phyloP scores from a whole-genome alignment of 2,888 invertebrate genomes.

The Aphodius sticticus region DNA sequence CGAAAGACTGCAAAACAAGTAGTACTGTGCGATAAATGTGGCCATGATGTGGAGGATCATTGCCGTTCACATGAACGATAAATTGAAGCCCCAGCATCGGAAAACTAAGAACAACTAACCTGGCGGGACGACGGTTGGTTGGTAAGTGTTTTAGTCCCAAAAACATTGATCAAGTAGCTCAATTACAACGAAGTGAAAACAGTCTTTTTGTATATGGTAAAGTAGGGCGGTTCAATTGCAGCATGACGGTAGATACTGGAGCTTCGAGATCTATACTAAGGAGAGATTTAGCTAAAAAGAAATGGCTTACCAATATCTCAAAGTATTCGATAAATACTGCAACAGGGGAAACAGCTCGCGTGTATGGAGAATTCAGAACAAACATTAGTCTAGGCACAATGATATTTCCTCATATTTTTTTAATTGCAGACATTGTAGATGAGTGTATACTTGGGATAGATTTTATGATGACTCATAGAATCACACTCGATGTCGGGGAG shows the following conservation, averaged over 20 bases:
- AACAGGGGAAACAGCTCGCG: background rate
- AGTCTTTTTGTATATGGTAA: background rate
- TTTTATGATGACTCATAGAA: background rate
- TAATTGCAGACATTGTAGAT: background rate
- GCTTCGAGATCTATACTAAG: background rate
- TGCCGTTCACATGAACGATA: background rate
- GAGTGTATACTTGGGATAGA: background rate
- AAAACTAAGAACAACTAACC: background rate
- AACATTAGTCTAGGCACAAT: background rate
- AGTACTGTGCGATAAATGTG: background rate
- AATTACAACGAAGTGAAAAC: background rate
- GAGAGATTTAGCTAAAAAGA: background rate
- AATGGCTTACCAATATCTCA: background rate
- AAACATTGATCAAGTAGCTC: background rate
- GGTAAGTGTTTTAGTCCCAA: background rate
- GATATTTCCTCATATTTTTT: background rate
- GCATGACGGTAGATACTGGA: background rate
- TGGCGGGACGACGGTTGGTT: background rate
- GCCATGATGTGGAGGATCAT: background rate
- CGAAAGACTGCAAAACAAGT: background rate
- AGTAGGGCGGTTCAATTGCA: background rate
- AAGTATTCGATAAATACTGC: background rate
- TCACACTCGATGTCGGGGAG: background rate
- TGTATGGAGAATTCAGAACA: background rate
- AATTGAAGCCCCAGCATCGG: background rate